Conservation (phyloP, 2,113 vertebrate genomes). For the Semnornis frantzii region DNA sequence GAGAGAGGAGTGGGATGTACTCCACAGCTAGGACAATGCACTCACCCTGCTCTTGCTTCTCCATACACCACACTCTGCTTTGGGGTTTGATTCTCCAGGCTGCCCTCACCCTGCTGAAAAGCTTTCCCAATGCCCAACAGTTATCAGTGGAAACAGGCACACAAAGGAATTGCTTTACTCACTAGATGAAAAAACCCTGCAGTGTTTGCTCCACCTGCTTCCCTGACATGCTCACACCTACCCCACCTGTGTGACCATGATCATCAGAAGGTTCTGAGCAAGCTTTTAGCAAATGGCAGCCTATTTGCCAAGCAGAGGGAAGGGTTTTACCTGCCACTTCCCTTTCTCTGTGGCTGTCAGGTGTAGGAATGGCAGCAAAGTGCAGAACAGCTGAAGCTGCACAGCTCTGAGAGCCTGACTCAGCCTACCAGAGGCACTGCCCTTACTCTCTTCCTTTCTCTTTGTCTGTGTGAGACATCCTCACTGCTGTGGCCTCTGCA, state of each 20-base stretch:
- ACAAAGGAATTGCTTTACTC: not conserved
- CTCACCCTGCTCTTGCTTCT: not conserved
- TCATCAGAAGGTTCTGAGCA: not conserved
- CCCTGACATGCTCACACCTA: not conserved
- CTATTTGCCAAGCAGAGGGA: not conserved
- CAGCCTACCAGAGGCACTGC: not conserved
- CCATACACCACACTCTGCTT: not conserved
- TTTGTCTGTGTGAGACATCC: rapidly evolving
- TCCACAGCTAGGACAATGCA: not conserved
- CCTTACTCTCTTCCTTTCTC: not conserved
- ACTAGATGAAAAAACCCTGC: not conserved
- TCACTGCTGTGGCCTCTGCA: not conserved
- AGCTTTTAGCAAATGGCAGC: not conserved
- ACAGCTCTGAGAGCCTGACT: not conserved
- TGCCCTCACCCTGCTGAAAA: not conserved
- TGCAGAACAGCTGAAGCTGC: not conserved
- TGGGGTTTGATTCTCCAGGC: not conserved
- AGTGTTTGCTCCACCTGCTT: not conserved
- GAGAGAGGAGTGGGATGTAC: not conserved
- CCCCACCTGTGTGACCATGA: not conserved
- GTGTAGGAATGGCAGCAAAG: not conserved
- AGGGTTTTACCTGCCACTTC: not conserved
- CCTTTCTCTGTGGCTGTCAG: not conserved
- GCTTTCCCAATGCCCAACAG: not conserved
- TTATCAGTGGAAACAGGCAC: not conserved